Base-by-base conservation (phyloP, 2,797 vertebrate species). In the Remorina albescens region DNA sequence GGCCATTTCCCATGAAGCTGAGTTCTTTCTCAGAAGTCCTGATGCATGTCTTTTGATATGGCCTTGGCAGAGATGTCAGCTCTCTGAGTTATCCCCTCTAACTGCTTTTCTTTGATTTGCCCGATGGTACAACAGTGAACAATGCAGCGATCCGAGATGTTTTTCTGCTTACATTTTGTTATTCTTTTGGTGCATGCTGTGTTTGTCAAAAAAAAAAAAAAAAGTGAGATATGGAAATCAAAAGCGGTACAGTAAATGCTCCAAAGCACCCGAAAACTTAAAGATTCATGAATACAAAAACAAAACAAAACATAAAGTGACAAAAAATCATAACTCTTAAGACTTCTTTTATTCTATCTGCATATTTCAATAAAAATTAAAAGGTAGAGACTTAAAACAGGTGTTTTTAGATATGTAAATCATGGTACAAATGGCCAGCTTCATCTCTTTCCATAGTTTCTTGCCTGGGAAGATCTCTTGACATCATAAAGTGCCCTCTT, bases 401-500 rank as follows among this genome's bases (percentile, higher is more conserved):
- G 25, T 44, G 46, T 60, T 37, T 10, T 36, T 32, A 7, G 32
- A 32, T 66, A 16, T 8, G 12, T 28, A 19, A 21, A 18, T 37
- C 18, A 26, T n/a, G 7, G 7, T 63, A 30, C 6, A 6, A 30
- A 30, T 30, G 30, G 30, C 30, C 30, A 30, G 30, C 12, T 53
- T 28, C 26, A 18, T 28, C 32, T 57, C 13, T 54, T 41, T 36
- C 10, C 12, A 44, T 57, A n/a, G 51, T 61, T 69, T 30, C 47
- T 26, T 32, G 9, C 32, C 36, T 42, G 23, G 44, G n/a, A 68
- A 78, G 50, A 5, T 64, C 54, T 25, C 32, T 19, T 50, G 70
- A 30, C 49, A 51, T 13, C 57, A 62, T 11, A 25, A 49, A 34
- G 18, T 68, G 67, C 39, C 36, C 47, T 51, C 54, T 47, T 21